phyloP scores from a whole-genome alignment of 2,113 vertebrate genomes.

The Oreochromis niloticus region DNA sequence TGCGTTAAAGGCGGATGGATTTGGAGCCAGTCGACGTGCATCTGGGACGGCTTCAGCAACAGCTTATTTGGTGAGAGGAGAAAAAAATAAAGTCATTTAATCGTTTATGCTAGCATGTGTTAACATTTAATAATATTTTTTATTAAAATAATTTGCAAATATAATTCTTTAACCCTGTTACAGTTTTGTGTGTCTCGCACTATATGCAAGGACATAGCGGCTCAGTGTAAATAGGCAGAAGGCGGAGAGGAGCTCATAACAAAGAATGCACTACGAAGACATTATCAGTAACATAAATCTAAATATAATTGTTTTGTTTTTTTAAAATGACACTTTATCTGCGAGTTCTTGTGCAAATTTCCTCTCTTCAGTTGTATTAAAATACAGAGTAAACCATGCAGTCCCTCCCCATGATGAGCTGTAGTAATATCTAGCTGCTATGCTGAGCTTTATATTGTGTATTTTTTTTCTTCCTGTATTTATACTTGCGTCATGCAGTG shows the following conservation, averaged over 20 bases:
- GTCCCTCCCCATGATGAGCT: not conserved
- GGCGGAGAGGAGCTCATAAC: not conserved
- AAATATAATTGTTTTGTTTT: not conserved
- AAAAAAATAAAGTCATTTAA: not conserved
- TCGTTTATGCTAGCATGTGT: not conserved
- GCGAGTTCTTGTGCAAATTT: not conserved
- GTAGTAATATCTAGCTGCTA: not conserved
- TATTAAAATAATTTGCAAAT: not conserved
- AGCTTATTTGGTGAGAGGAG: constrained; percentile 84
- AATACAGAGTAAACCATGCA: not conserved
- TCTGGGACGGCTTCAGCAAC: constrained; percentile 90
- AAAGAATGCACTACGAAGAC: not conserved
- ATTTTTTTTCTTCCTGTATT: not conserved
- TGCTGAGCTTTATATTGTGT: not conserved
- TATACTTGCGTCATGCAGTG: not conserved
- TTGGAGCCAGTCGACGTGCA: constrained; percentile 79
- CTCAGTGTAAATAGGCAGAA: not conserved
- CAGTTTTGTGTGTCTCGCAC: not conserved
- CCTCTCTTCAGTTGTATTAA: not conserved
- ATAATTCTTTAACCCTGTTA: not conserved
- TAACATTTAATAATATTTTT: not conserved
- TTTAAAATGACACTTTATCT: not conserved
- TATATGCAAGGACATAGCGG: not conserved
- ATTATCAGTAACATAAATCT: not conserved
- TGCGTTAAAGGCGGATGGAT: constrained; percentile 81